Conservation (phyloP, 2,888 invertebrate species). For the Drosophila eohydei region DNA sequence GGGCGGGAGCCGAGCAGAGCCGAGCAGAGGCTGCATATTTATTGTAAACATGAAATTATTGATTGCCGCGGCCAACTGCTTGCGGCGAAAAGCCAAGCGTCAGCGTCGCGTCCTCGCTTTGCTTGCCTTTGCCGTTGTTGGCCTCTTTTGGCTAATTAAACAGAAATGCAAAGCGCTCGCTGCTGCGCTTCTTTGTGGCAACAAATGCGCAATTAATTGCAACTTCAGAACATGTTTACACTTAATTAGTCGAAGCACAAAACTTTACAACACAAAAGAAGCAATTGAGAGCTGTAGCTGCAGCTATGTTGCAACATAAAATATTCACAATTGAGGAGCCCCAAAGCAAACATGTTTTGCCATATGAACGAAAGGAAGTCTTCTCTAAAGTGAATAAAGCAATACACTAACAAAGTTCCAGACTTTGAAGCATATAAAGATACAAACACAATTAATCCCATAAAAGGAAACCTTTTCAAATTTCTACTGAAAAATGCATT, state of each 20-base stretch:
- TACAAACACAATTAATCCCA: background rate
- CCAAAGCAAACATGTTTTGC: background rate
- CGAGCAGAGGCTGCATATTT: slow-evolving; percentile 52
- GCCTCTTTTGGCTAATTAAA: slow-evolving; percentile 56
- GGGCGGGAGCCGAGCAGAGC: background rate
- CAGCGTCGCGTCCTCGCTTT: slow-evolving; percentile 13
- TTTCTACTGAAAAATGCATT: background rate
- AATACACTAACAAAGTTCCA: background rate
- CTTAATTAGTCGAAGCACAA: slow-evolving; percentile 56
- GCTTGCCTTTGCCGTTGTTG: slow-evolving; percentile 16
- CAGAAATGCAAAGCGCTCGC: slow-evolving; percentile 33
- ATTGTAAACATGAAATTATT: slow-evolving; percentile 75
- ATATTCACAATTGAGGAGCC: background rate
- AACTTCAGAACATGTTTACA: slow-evolving; percentile 54
- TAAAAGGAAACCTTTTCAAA: background rate
- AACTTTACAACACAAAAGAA: slow-evolving; percentile 8
- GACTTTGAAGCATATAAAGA: background rate
- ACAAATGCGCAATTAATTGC: slow-evolving; percentile 40
- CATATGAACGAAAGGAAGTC: background rate
- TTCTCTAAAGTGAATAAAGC: background rate
- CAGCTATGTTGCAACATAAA: background rate
- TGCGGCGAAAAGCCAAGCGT: slow-evolving; percentile 22
- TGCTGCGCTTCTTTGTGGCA: slow-evolving; percentile 8
- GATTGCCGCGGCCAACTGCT: slow-evolving; percentile 51
- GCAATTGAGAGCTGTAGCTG: background rate